phyloP scores from a whole-genome alignment of 2,888 invertebrate genomes.

The Dynastes hyllus region DNA sequence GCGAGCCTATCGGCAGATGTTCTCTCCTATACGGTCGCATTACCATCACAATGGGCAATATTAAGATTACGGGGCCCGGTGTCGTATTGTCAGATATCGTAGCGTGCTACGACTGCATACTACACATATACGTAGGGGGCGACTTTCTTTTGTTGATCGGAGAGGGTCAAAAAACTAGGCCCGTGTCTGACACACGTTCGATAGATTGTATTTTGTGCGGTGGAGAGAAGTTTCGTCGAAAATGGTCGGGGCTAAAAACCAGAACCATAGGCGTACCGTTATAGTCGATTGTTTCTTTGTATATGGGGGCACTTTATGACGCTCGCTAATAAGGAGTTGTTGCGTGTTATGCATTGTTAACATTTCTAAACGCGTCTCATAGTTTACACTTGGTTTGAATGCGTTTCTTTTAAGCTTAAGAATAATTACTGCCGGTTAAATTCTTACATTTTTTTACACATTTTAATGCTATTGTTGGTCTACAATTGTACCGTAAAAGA shows the following conservation, averaged over 20 bases:
- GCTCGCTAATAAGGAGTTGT: conserved; percentile 46
- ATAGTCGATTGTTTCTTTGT: conserved; percentile 42
- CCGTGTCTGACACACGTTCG: conserved; percentile 70
- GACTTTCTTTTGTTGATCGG: conserved; percentile 68
- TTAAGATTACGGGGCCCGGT: conserved; percentile 70
- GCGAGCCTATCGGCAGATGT: conserved; percentile 65
- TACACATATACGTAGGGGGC: conserved; percentile 60
- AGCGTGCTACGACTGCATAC: conserved; percentile 58
- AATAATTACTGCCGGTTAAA: conserved; percentile 6
- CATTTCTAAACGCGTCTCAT: conserved; percentile 2
- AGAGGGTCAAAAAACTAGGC: conserved; percentile 70
- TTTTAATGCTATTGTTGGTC: conserved; percentile 7
- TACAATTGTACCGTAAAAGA: background rate
- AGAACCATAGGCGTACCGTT: conserved; percentile 62
- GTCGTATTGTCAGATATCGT: conserved; percentile 64
- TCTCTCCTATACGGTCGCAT: conserved; percentile 58
- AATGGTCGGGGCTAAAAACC: conserved; percentile 62
- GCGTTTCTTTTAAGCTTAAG: conserved; percentile 21
- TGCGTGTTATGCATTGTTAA: conserved; percentile 38
- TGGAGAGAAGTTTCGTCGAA: conserved; percentile 64
- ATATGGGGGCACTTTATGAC: conserved; percentile 8
- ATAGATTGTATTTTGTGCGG: conserved; percentile 68
- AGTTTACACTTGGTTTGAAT: conserved; percentile 24
- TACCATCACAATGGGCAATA: conserved; percentile 69
- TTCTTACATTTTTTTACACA: conserved; percentile 2